A percentile compares a stretch with the other conserved stretches of the same genome.
Evolutionary conservation across 23 tunicate genomes (phyloP).

Genomic region (Aplidium turbinatum): DNA sequence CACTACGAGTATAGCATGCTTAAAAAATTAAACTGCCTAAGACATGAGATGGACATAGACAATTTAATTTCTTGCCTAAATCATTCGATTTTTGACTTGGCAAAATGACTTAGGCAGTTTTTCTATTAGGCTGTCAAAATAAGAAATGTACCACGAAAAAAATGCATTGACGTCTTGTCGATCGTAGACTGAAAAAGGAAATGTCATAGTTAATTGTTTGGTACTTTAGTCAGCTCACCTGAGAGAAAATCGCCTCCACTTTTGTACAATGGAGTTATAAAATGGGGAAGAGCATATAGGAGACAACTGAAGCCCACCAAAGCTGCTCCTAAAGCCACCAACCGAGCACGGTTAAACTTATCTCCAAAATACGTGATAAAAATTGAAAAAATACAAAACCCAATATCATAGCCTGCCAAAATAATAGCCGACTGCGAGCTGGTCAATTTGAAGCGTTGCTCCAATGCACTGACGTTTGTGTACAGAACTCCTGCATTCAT

Average conservation of each 20-base stretch:
- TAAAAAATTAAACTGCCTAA: no score
- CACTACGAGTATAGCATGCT: no score
- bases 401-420: conserved; percentile 86
- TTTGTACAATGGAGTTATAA: conserved; percentile 67
- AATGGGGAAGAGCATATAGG: conserved; percentile 78
- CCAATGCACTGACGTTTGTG: conserved; percentile 77
- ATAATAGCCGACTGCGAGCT: conserved; percentile 75
- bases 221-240: conserved; percentile 25
- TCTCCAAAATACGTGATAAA: conserved; percentile 81
- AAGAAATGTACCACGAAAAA: no score
- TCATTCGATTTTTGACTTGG: no score
- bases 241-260: conserved; percentile 23
- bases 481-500: conserved; percentile 68
- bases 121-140: no score
- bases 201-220: no score
- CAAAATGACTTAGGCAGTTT: no score
- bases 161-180: no score
- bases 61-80: no score
- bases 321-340: conserved; percentile 60
- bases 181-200: no score
- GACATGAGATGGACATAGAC: no score
- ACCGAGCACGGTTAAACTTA: conserved; percentile 40
- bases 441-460: conserved; percentile 76
- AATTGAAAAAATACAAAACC: conserved; percentile 62
- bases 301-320: conserved; percentile 54